Evolutionary conservation across 2,113 vertebrate species (phyloP).

Genomic region (Origma solitaria): DNA sequence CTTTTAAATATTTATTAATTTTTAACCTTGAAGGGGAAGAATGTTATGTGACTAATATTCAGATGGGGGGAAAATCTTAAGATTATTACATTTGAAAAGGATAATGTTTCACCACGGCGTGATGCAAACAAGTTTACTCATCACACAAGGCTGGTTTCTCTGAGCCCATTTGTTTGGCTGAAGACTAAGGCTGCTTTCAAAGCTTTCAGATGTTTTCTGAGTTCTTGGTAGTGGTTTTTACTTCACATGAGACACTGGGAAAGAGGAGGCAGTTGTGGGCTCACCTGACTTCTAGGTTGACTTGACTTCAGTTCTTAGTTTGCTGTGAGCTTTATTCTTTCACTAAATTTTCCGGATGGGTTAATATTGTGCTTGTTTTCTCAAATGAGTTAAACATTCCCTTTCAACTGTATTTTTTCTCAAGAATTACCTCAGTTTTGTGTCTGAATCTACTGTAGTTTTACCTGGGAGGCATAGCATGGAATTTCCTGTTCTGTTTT

Average conservation of each 20-base stretch:
- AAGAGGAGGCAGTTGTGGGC: neutral
- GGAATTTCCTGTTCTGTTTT: constrained; percentile 5
- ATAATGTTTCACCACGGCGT: neutral
- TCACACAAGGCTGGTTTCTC: neutral
- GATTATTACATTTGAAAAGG: neutral
- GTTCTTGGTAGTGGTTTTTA: neutral
- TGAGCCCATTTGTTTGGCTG: neutral
- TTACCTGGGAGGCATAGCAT: constrained; percentile 21
- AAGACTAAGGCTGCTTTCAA: neutral
- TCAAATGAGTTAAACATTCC: constrained; percentile 25
- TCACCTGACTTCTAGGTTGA: neutral
- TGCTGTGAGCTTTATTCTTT: constrained; percentile 10
- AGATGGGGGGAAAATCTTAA: neutral
- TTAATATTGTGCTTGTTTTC: neutral
- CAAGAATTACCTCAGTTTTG: constrained; percentile 49
- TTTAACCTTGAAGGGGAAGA: neutral
- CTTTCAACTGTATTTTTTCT: constrained; percentile 32
- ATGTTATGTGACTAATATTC: neutral
- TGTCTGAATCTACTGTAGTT: constrained; percentile 30
- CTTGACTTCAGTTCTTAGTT: neutral
- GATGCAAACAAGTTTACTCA: neutral
- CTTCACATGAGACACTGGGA: neutral
- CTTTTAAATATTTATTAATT: constrained; percentile 20
- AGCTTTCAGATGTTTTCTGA: neutral
- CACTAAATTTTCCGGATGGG: neutral